Evolutionary conservation across 2,113 vertebrate species (phyloP).

Genomic region (Alouatta palliata): DNA sequence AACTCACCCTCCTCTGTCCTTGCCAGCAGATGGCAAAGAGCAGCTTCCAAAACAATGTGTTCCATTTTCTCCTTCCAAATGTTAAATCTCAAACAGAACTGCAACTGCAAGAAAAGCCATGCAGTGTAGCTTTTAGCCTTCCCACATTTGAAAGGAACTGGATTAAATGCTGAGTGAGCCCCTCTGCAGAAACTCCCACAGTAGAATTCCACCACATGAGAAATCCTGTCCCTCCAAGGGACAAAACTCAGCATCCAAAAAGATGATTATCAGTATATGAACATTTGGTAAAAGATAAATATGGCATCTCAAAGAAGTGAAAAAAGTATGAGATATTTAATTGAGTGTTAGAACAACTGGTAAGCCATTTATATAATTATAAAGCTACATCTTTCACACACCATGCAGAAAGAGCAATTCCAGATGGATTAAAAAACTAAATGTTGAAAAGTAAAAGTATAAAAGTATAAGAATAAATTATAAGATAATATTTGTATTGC

Average conservation of each 20-base stretch:
- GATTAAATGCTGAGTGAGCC: neutral
- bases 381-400: neutral
- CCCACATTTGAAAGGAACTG: neutral
- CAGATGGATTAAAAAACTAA: neutral
- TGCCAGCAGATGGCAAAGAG: neutral
- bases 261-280: neutral
- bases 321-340: neutral
- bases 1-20: neutral
- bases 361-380: neutral
- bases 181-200: neutral
- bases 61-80: neutral
- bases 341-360: neutral
- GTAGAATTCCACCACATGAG: neutral
- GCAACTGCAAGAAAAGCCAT: neutral
- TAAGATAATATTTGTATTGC: neutral
- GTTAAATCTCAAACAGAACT: neutral
- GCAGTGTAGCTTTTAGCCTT: neutral
- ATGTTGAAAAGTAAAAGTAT: neutral
- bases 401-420: neutral
- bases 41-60: neutral
- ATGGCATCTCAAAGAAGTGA: neutral
- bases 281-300: neutral
- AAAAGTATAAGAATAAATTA: neutral
- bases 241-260: neutral
- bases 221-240: neutral